Base-by-base conservation (phyloP, 2,113 vertebrate species). In the Cynocephalus volans region DNA sequence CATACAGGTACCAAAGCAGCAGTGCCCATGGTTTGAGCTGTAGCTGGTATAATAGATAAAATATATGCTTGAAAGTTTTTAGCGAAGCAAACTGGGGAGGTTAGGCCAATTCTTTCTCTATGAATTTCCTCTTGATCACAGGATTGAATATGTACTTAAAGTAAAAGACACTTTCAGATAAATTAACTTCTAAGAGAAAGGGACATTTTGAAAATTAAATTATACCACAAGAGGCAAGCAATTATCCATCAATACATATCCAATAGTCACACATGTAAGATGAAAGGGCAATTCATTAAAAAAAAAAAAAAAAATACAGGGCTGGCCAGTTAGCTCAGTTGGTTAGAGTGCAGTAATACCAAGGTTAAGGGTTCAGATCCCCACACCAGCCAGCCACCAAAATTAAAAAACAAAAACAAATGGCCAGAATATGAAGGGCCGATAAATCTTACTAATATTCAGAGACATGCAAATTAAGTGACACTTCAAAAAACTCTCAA, bases 201-300 rank as follows among this genome's bases (percentile, higher is more conserved):
- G 75, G 72, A 93, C 88, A 88, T 95, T 97, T 92, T 86, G 89
- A 96, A 97, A 96, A 98, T 98, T 97, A 97, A 97, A 96, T 97
- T 90, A 96, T 73, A 76, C 85, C 52, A 90, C 82, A 87, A 45
- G 80, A 96, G 93, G 65, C 52, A 95, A 93, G 95, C 83, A 87
- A 96, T 97, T 75, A 96, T 69, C 90, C 86, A 97, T 97, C 96
- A 69, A 94, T 93, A 96, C 76, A 72, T 87, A 92, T 50, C 87
- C 90, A 75, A 96, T 87, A 96, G 91, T 82, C 73, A 83, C 8
- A 2, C 84, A 62, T 11, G 41, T 26, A 60, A 77, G 86, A 97
- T 79, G 64, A 92, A 96, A 96, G 91, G 48, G 80, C 83, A 89
- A 92, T 72, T 95, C 75, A 72, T 76, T 56, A 67, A 80, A 94